phyloP scores from a whole-genome alignment of 2,113 vertebrate genomes.

The Jaculus jaculus region DNA sequence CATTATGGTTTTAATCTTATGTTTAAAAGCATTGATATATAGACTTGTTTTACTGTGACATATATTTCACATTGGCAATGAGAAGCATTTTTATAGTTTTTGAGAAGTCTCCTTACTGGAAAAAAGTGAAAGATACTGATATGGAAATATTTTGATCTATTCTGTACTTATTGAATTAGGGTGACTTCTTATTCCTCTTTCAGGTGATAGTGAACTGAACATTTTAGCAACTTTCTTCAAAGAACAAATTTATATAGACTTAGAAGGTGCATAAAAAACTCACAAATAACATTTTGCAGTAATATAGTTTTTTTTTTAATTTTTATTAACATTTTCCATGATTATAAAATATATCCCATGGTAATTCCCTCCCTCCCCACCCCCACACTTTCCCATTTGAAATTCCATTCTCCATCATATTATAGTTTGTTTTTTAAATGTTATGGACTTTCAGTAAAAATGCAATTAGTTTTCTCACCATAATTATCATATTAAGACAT shows the following conservation, averaged over 20 bases:
- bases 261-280: neutral
- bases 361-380: too few species aligned
- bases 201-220: neutral
- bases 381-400: too few species aligned
- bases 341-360: too few species aligned
- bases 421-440: neutral
- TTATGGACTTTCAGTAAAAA: slow-evolving; percentile 14
- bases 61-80: neutral
- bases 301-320: slow-evolving; percentile 9
- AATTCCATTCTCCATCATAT: too few species aligned
- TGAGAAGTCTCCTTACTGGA: neutral
- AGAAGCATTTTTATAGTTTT: neutral
- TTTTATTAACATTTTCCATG: too few species aligned
- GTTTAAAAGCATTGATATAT: neutral
- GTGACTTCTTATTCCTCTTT: neutral
- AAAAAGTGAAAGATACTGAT: neutral
- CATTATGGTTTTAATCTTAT: slow-evolving; percentile 49
- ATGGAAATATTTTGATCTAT: neutral
- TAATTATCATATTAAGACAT: neutral
- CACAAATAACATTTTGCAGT: slow-evolving; percentile 23
- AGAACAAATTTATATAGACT: neutral
- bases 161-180: neutral
- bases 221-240: neutral
- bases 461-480: neutral
- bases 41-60: neutral